Percentiles rank a stretch among this genome's conserved stretches.
These are phyloP conservation scores for Choristoneura rosaceana DNA, from an alignment of 2,888 invertebrate genomes.

Conservation along the genomic window DNA sequence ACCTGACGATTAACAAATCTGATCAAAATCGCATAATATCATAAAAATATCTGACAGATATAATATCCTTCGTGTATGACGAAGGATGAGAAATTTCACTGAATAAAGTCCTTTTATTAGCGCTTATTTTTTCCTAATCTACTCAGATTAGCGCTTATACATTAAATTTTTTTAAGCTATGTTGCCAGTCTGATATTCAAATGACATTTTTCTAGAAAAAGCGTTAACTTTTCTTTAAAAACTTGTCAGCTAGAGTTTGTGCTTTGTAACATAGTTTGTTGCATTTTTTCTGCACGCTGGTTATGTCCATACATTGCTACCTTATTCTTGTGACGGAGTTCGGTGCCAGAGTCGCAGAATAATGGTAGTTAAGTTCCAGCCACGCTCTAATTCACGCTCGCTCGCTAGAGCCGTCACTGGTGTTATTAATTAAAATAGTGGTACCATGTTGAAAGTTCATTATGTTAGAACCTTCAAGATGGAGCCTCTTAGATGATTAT, in stretches of 20 bases:
- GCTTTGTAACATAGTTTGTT: not conserved
- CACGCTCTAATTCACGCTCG: constrained; percentile 64
- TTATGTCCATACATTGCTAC: constrained; percentile 33
- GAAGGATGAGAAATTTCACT: too few relatives aligned
- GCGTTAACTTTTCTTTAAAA: too few relatives aligned
- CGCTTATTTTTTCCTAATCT: too few relatives aligned
- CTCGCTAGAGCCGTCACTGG: constrained; percentile 52
- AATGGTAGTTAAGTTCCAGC: constrained; percentile 63
- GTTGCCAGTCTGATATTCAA: too few relatives aligned
- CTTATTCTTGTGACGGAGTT: constrained; percentile 65
- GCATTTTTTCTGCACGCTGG: not conserved
- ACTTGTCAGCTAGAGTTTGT: not conserved
- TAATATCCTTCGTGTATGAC: too few relatives aligned
- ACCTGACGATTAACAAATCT: too few relatives aligned
- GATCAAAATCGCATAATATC: too few relatives aligned
- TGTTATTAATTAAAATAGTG: constrained; percentile 62
- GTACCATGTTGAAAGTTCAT: constrained; percentile 49
- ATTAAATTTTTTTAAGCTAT: too few relatives aligned
- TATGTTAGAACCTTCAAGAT: not conserved
- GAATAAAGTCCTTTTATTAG: too few relatives aligned
- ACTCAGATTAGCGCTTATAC: too few relatives aligned
- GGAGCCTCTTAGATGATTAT: not conserved
- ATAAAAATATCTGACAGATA: too few relatives aligned
- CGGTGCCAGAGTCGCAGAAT: constrained; percentile 65
- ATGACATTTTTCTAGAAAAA: too few relatives aligned